These are phyloP conservation scores for Margarornis squamiger DNA, from an alignment of 2,797 vertebrate species.

Conservation along the genomic window DNA sequence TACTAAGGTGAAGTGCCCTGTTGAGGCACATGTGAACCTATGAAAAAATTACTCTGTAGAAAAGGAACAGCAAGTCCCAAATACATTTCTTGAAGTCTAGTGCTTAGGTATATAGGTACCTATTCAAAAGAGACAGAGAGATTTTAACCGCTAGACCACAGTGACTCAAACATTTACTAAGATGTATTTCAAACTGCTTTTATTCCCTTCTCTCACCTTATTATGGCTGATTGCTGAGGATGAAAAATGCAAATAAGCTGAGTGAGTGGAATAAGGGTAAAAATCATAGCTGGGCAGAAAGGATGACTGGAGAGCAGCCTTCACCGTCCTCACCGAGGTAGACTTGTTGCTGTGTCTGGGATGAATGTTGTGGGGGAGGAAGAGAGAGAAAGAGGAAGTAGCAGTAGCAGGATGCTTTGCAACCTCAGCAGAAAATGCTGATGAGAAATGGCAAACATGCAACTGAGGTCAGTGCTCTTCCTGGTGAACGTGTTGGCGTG, in stretches of 20 bases:
- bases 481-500: accelerated
- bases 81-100: not conserved
- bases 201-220: not conserved
- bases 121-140: not conserved
- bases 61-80: not conserved
- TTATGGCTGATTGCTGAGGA: not conserved
- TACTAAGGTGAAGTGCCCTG: not conserved
- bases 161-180: not conserved
- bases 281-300: not conserved
- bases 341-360: not conserved
- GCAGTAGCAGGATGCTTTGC: not conserved
- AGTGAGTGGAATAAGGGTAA: not conserved
- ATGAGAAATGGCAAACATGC: not conserved
- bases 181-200: not conserved
- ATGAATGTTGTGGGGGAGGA: not conserved
- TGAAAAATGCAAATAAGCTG: not conserved
- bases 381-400: not conserved
- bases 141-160: constrained; percentile 13
- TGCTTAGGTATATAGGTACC: not conserved
- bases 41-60: not conserved
- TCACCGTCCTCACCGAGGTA: not conserved
- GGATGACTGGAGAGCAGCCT: not conserved
- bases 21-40: not conserved
- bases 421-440: constrained; percentile 24
- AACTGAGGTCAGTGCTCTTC: not conserved